These are phyloP conservation scores for Ciconia stormi DNA, from an alignment of 2,113 vertebrate genomes.

Conservation along the genomic window DNA sequence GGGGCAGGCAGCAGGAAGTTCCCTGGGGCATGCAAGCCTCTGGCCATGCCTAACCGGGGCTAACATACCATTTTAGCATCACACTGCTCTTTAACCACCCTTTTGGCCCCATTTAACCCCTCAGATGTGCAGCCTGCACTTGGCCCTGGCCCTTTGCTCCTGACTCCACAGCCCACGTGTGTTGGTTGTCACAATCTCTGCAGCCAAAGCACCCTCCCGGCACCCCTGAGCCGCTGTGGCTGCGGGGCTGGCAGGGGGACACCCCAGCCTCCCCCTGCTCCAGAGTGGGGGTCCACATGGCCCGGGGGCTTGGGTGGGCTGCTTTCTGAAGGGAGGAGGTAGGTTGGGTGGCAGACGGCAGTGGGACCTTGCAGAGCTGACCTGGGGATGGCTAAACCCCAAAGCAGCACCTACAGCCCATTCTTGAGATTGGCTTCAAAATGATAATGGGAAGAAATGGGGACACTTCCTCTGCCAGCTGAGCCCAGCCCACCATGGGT, in stretches of 20 bases:
- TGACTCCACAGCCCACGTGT: background rate
- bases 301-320: rapidly evolving
- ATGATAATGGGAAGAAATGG: background rate
- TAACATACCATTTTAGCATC: background rate
- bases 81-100: background rate
- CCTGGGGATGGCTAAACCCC: background rate
- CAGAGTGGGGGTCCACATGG: background rate
- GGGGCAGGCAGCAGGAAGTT: background rate
- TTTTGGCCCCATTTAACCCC: background rate
- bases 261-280: background rate
- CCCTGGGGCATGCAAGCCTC: background rate
- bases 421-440: background rate
- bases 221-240: background rate
- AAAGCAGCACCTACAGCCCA: background rate
- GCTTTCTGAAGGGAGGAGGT: background rate
- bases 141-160: background rate
- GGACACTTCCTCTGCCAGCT: background rate
- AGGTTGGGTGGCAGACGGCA: background rate
- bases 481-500: background rate
- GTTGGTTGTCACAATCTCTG: background rate
- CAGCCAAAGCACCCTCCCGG: background rate
- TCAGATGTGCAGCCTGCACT: background rate
- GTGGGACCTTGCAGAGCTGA: background rate
- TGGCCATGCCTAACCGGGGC: background rate
- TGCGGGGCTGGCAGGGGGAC: background rate